Evolutionary conservation across 2,888 invertebrate species (phyloP).

Genomic region (Philereme vetulata): DNA sequence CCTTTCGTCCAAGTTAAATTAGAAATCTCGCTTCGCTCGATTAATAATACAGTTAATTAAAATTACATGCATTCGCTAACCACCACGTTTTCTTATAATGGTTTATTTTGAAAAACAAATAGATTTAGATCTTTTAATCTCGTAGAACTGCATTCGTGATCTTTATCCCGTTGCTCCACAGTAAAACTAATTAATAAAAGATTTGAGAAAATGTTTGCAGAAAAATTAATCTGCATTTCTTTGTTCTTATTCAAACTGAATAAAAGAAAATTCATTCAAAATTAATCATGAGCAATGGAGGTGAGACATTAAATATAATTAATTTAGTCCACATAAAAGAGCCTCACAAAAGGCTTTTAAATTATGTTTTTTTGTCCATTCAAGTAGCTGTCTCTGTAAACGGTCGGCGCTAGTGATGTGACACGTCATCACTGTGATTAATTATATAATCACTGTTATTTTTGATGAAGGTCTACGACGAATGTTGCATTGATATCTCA

Average conservation of each 20-base stretch:
- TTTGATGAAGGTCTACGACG: slow-evolving; percentile 31
- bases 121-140: too few species aligned
- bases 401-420: slow-evolving; percentile 67
- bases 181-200: too few species aligned
- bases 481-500: slow-evolving; percentile 23
- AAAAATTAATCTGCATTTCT: not conserved
- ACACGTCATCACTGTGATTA: slow-evolving; percentile 63
- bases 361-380: slow-evolving; percentile 57
- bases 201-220: too few species aligned
- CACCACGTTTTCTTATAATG: too few species aligned
- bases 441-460: slow-evolving; percentile 52
- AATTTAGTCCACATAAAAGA: slow-evolving; percentile 68
- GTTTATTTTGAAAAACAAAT: too few species aligned
- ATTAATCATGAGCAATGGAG: slow-evolving; percentile 13
- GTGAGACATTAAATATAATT: slow-evolving; percentile 49
- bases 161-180: too few species aligned
- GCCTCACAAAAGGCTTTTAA: slow-evolving; percentile 61
- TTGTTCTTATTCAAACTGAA: not conserved
- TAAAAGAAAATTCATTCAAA: slow-evolving; percentile 2
- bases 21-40: too few species aligned
- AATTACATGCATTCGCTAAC: too few species aligned
- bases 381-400: slow-evolving; percentile 67
- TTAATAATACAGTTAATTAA: too few species aligned
- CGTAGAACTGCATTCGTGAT: too few species aligned
- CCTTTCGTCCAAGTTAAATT: too few species aligned